These are phyloP conservation scores for Periplaneta americana DNA, from an alignment of 1,140 invertebrate genomes.

Conservation along the genomic window DNA sequence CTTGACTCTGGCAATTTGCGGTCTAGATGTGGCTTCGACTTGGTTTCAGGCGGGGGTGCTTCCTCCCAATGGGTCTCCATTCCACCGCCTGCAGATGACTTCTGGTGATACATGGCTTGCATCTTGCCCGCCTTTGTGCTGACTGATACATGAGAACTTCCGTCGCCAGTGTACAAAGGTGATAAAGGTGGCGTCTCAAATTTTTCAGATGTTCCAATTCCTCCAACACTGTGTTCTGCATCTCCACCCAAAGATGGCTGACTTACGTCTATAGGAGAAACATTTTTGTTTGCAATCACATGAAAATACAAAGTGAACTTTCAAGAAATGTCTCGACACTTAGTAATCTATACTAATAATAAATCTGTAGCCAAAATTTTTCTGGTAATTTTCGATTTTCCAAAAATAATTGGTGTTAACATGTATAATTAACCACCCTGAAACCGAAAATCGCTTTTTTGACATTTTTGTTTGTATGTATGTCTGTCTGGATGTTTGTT, in stretches of 20 bases:
- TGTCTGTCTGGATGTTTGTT: too few species aligned
- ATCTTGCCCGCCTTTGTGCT: constrained; percentile 21
- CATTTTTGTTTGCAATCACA: too few species aligned
- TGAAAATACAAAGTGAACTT: not conserved
- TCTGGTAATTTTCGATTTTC: too few species aligned
- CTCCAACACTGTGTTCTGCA: constrained; percentile 39
- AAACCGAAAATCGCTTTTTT: too few species aligned
- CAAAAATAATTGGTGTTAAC: too few species aligned
- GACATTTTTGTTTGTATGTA: too few species aligned
- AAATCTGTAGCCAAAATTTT: too few species aligned
- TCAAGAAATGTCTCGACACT: too few species aligned
- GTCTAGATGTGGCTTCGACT: not conserved
- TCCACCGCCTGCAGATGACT: constrained; percentile 32
- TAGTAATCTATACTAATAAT: too few species aligned
- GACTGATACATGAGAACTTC: constrained; percentile 2
- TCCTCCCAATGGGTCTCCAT: constrained; percentile 71
- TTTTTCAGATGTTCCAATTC: constrained; percentile 28
- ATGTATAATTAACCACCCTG: too few species aligned
- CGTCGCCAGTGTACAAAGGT: constrained; percentile 34
- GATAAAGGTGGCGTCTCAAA: constrained; percentile 44
- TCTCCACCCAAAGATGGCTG: constrained; percentile 66
- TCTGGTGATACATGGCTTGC: constrained; percentile 32
- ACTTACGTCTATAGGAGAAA: constrained; percentile 53
- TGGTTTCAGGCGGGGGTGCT: constrained; percentile 13
- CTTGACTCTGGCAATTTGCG: not conserved